A percentile compares a stretch with the other conserved stretches of the same genome.
These are phyloP conservation scores for Disparrhopalites patrizii DNA, from an alignment of 2,888 invertebrate genomes.

Conservation along the genomic window DNA sequence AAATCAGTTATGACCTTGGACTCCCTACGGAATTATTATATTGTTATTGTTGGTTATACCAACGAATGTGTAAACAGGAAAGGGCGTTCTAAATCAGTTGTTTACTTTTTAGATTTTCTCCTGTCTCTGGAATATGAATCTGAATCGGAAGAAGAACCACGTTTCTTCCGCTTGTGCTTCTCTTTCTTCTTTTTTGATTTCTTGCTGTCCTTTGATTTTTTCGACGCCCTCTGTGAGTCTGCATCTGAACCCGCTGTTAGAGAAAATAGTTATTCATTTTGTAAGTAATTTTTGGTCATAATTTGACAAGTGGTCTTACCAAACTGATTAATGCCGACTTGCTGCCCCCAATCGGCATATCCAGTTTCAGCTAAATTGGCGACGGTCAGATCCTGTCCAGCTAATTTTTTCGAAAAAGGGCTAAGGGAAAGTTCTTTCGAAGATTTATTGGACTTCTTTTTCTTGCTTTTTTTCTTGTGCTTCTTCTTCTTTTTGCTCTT, in stretches of 20 bases:
- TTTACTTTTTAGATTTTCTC: not conserved
- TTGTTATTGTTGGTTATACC: too few relatives aligned
- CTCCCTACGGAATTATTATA: slow-evolving; percentile 6
- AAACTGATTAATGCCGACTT: slow-evolving; percentile 32
- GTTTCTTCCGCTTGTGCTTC: slow-evolving; percentile 37
- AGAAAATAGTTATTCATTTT: not conserved
- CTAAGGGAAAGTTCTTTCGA: slow-evolving; percentile 56
- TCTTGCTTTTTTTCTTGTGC: slow-evolving; percentile 61
- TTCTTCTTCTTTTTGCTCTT: slow-evolving; percentile 59
- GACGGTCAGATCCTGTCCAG: slow-evolving; percentile 21
- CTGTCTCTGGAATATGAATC: not conserved
- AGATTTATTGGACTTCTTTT: slow-evolving; percentile 55
- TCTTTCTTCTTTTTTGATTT: slow-evolving; percentile 44
- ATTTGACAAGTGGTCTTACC: too few relatives aligned
- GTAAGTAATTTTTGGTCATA: not conserved
- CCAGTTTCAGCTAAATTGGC: slow-evolving; percentile 21
- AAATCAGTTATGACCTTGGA: slow-evolving; percentile 63
- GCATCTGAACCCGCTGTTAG: slow-evolving; percentile 16
- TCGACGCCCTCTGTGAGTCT: slow-evolving; percentile 23
- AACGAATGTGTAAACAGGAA: too few relatives aligned
- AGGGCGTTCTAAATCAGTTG: too few relatives aligned
- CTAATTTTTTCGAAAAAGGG: slow-evolving; percentile 43
- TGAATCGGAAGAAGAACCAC: slow-evolving; percentile 40
- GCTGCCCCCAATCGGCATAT: slow-evolving; percentile 37
- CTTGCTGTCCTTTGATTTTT: slow-evolving; percentile 39